Conservation (phyloP, 92 coral and sea anemone genomes). For the Siderastrea radians region DNA sequence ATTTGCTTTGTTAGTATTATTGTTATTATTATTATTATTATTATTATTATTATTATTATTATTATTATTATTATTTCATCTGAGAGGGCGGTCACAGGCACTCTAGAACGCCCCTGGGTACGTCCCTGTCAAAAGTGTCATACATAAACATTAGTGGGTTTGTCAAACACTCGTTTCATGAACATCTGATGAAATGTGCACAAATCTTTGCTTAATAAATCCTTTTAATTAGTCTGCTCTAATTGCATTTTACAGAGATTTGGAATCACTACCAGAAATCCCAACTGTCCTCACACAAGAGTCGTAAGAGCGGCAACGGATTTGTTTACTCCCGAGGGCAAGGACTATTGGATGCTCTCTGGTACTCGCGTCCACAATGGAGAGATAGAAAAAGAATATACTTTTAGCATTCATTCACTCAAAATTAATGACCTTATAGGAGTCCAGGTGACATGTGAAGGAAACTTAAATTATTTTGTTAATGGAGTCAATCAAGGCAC, state of each 20-base stretch:
- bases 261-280: constrained; percentile 91
- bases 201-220: neutral
- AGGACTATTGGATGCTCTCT: constrained; percentile 95
- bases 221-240: neutral
- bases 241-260: constrained; percentile 75
- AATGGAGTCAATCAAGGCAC: constrained; percentile 89
- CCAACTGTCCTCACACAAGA: constrained; percentile 81
- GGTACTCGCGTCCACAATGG: constrained; percentile 97
- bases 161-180: no score
- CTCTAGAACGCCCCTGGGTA: no score
- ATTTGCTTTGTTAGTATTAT: no score
- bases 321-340: constrained; percentile 85
- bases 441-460: constrained; percentile 85
- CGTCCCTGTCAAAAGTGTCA: no score
- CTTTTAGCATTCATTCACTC: constrained; percentile 86
- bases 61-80: no score
- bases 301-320: constrained; percentile 96
- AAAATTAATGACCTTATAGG: constrained; percentile 89
- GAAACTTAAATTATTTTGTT: constrained; percentile 84
- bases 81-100: no score
- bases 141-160: no score
- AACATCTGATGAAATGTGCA: no score
- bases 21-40: no score
- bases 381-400: constrained; percentile 89
- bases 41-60: no score